Percentiles rank a stretch among this genome's conserved stretches.
These are phyloP conservation scores for Agriopis aurantiaria DNA, from an alignment of 2,888 invertebrate species.

Conservation along the genomic window DNA sequence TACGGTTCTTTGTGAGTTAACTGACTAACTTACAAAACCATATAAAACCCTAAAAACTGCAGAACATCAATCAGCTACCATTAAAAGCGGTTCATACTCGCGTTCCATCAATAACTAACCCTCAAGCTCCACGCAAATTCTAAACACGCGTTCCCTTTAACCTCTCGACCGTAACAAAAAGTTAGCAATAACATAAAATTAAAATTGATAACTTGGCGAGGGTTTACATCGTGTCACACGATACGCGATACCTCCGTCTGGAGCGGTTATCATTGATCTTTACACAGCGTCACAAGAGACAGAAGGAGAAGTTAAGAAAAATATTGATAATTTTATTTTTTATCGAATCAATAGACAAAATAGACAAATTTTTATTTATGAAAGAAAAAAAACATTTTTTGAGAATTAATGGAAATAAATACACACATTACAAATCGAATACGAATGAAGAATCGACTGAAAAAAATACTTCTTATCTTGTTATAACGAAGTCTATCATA, in stretches of 20 bases:
- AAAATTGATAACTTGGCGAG: slow-evolving; percentile 32
- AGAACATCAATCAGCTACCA: background rate
- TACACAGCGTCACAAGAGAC: slow-evolving; percentile 3
- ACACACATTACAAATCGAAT: too few species aligned
- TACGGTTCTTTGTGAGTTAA: too few species aligned
- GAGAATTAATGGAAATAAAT: too few species aligned
- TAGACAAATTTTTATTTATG: too few species aligned
- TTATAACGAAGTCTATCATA: too few species aligned
- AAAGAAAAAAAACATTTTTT: too few species aligned
- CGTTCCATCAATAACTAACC: slow-evolving; percentile 12
- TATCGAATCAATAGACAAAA: too few species aligned
- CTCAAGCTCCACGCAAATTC: slow-evolving; percentile 18
- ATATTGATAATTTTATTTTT: background rate
- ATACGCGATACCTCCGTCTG: background rate
- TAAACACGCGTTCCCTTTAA: slow-evolving; percentile 29
- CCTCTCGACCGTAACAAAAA: slow-evolving; percentile 27
- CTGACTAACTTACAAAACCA: background rate
- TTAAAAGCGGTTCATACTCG: too few species aligned
- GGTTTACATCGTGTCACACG: slow-evolving; percentile 30
- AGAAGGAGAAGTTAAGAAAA: background rate
- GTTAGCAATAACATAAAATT: slow-evolving; percentile 35
- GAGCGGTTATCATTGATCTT: slow-evolving; percentile 11
- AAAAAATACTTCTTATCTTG: background rate
- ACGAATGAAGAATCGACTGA: too few species aligned
- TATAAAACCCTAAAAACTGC: background rate